phyloP scores from a whole-genome alignment of 2,797 vertebrate species.

The Anguilla pacifica region DNA sequence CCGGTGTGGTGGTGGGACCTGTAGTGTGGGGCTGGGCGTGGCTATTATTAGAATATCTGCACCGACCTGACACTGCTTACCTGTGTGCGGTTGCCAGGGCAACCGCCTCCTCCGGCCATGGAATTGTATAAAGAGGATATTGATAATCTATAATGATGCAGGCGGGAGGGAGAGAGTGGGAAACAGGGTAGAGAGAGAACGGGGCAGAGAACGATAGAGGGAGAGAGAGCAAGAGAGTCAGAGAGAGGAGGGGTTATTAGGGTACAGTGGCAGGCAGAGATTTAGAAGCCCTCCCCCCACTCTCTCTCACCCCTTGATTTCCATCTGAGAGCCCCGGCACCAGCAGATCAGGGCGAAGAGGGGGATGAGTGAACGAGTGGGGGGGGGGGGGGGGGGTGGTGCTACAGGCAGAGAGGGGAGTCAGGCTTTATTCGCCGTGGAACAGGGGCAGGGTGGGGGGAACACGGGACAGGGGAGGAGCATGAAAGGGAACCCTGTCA shows the following conservation, averaged over 20 bases:
- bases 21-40: conserved; percentile 46
- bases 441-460: neutral
- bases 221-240: too few relatives aligned
- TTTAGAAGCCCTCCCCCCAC: conserved; percentile 69
- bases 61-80: conserved; percentile 71
- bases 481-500: conserved; percentile 21
- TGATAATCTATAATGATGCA: conserved; percentile 88
- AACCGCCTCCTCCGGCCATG: conserved; percentile 77
- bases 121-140: conserved; percentile 83
- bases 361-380: conserved; percentile 27
- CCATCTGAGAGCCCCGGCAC: conserved; percentile 65
- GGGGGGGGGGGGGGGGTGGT: conserved; percentile 31
- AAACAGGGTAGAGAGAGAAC: too few relatives aligned
- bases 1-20: conserved; percentile 60
- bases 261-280: conserved; percentile 69
- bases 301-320: conserved; percentile 65
- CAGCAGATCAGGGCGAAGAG: conserved; percentile 39
- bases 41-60: conserved; percentile 68
- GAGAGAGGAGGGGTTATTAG: conserved; percentile 71
- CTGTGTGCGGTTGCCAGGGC: conserved; percentile 78
- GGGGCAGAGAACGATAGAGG: too few relatives aligned
- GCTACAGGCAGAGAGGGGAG: conserved; percentile 45
- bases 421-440: too few relatives aligned
- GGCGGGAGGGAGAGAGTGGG: conserved; percentile 57
- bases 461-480: conserved; percentile 22